Percentiles rank a stretch among this genome's conserved stretches.
phyloP scores from a whole-genome alignment of 2,888 invertebrate genomes.

The Macrophya alboannulata region DNA sequence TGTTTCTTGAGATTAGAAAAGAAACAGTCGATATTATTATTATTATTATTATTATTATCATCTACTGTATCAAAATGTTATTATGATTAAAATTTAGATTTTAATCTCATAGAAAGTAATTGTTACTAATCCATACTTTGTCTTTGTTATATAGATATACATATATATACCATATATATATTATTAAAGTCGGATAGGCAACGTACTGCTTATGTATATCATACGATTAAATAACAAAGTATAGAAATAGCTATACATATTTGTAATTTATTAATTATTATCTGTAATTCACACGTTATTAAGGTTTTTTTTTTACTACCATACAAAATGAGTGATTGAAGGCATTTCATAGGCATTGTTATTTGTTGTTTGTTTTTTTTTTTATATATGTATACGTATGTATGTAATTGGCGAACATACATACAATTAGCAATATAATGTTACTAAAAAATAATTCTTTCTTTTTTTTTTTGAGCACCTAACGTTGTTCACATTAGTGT shows the following conservation, averaged over 20 bases:
- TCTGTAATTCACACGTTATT: slow-evolving; percentile 32
- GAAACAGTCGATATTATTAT: background rate
- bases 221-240: slow-evolving; percentile 25
- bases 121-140: background rate
- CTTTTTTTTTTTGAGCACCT: slow-evolving; percentile 43
- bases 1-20: background rate
- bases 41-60: background rate
- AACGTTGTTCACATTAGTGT: slow-evolving; percentile 32
- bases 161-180: background rate
- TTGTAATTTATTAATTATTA: slow-evolving; percentile 15
- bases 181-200: background rate
- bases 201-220: background rate
- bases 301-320: background rate
- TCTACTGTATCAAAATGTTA: background rate
- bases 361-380: background rate
- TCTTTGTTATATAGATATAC: background rate
- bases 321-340: slow-evolving; percentile 26
- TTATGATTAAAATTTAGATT: background rate
- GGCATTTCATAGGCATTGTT: slow-evolving; percentile 40
- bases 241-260: slow-evolving; percentile 20
- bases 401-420: slow-evolving; percentile 15
- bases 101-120: background rate
- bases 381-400: background rate
- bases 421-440: slow-evolving; percentile 36
- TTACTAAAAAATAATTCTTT: slow-evolving; percentile 32